Evolutionary conservation across 2,888 invertebrate genomes (phyloP).

Genomic region (Drosophila sordidapex): DNA sequence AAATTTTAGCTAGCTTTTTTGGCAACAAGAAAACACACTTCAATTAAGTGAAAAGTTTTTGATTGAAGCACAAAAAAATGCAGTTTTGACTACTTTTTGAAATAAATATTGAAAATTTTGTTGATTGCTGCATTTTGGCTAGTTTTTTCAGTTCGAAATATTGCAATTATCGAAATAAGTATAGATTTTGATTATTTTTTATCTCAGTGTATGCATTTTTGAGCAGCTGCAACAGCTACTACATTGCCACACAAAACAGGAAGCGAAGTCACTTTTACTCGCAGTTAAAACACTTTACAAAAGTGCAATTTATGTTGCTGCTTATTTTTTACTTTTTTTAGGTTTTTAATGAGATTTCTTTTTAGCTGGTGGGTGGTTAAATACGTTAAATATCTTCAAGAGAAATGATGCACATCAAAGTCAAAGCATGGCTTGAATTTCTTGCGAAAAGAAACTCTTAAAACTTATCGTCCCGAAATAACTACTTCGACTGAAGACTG

Average conservation of each 20-base stretch:
- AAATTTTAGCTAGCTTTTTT: not conserved
- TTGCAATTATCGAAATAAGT: too few species aligned
- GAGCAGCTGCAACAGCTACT: conserved; percentile 38
- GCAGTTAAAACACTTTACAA: conserved; percentile 17
- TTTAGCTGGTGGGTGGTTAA: not conserved
- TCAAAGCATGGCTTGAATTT: not conserved
- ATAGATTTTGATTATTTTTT: not conserved
- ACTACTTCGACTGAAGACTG: not conserved
- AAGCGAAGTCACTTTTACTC: conserved; percentile 59
- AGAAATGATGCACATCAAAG: not conserved
- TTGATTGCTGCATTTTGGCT: not conserved
- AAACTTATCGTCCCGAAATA: not conserved
- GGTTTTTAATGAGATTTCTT: not conserved
- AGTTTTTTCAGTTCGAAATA: too few species aligned
- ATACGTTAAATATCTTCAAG: not conserved
- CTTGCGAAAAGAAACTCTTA: conserved; percentile 1
- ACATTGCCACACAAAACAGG: conserved; percentile 50
- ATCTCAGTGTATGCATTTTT: not conserved
- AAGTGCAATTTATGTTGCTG: not conserved
- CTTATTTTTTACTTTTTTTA: not conserved
- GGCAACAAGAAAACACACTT: not conserved
- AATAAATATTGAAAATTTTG: not conserved
- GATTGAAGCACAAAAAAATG: not conserved
- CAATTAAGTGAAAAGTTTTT: not conserved
- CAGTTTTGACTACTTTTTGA: not conserved